Percentiles rank a stretch among this genome's conserved stretches.
Evolutionary conservation across 1,140 invertebrate species (phyloP).

Genomic region (Mamestra configurata): DNA sequence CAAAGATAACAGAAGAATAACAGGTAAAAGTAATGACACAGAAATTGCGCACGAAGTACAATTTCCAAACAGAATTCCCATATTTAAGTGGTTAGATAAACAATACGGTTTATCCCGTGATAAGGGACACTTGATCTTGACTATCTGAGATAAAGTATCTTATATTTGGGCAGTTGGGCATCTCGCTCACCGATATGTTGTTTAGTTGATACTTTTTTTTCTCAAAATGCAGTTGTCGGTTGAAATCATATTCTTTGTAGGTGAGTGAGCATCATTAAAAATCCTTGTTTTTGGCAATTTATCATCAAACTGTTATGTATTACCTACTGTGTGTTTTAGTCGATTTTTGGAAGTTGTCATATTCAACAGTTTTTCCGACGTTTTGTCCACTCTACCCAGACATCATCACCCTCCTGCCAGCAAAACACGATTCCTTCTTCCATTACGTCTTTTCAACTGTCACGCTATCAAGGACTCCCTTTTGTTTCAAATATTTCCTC

Average conservation of each 20-base stretch:
- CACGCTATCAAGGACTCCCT: too few relatives aligned
- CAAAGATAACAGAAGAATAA: too few relatives aligned
- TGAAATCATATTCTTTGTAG: slow-evolving; percentile 24
- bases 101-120: slow-evolving; percentile 52
- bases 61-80: not conserved
- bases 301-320: not conserved
- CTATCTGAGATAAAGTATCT: slow-evolving; percentile 60
- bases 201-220: slow-evolving; percentile 47
- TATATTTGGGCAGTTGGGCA: slow-evolving; percentile 33
- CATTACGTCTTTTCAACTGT: too few relatives aligned
- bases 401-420: too few relatives aligned
- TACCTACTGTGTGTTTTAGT: not conserved
- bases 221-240: slow-evolving; percentile 52
- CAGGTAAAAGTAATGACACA: not conserved
- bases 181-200: not conserved
- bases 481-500: too few relatives aligned
- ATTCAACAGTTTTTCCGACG: not conserved
- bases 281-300: not conserved
- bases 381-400: too few relatives aligned
- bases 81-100: slow-evolving; percentile 37
- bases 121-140: slow-evolving; percentile 59
- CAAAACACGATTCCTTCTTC: too few relatives aligned
- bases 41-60: not conserved
- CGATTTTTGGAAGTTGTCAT: too few relatives aligned
- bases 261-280: slow-evolving; percentile 16